These are phyloP conservation scores for Dryoscopus gambensis DNA, from an alignment of 2,113 vertebrate species.

Conservation along the genomic window DNA sequence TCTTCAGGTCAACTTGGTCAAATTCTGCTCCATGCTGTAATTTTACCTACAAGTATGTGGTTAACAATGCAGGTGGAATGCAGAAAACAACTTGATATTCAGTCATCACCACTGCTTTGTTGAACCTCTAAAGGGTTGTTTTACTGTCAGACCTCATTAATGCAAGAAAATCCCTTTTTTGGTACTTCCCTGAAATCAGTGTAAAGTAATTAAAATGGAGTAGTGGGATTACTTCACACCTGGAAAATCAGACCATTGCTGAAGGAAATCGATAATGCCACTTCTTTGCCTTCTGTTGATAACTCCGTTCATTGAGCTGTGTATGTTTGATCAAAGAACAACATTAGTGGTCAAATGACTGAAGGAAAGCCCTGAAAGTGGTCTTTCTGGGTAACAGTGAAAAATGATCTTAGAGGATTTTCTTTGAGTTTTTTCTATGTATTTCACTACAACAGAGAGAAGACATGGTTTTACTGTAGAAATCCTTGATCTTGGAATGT, in stretches of 20 bases:
- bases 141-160: not conserved
- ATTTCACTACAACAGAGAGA: not conserved
- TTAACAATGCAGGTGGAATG: not conserved
- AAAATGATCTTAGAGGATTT: not conserved
- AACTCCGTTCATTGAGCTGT: not conserved
- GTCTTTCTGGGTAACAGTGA: not conserved
- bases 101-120: not conserved
- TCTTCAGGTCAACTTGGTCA: not conserved
- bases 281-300: not conserved
- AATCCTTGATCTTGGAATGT: not conserved
- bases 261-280: not conserved
- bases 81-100: not conserved
- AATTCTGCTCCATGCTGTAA: not conserved
- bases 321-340: not conserved
- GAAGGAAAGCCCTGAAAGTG: not conserved
- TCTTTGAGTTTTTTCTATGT: not conserved
- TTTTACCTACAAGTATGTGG: not conserved
- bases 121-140: not conserved
- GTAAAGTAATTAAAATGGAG: not conserved
- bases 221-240: not conserved
- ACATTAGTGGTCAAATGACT: not conserved
- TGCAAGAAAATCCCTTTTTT: not conserved
- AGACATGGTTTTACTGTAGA: not conserved
- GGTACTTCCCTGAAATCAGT: not conserved
- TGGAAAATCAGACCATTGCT: not conserved